Evolutionary conservation across 2,888 invertebrate species (phyloP), one percentile per base, ranked within the genome.

Genomic region (Cordilura impudica): DNA sequence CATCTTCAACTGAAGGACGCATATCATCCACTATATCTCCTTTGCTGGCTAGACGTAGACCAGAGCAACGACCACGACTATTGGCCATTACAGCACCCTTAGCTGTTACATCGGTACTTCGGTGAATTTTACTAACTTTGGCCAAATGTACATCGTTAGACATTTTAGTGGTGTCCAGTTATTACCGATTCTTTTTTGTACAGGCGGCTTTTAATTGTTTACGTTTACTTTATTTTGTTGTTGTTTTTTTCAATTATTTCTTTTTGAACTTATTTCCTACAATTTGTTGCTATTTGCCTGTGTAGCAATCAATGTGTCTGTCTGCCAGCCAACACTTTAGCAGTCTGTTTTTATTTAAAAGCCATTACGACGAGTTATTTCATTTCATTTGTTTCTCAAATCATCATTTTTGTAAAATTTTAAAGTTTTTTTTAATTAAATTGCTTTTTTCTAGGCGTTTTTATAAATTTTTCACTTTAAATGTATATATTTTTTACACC

Each of bases 111-210:
- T 81, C 78, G 7, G 71, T 54, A 56, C 81, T 81, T 19, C 79
- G 79, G 16, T 82, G 79, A 35, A 87, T 88, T 73, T 84, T 87
- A 67, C 86, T 86, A 12, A 88, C 86, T 56, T 86, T 85, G n/a
- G 87, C 88, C 43, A 88, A 74, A 81, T 87, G 87, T 39, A 87
- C 87, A 83, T 88, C 88, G 73, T 87, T 87, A 18, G 87, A 86
- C 87, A 87, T 87, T 58, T 63, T 81, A 47, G 16, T 58, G 16
- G 12, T 56, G 14, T n/a, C n/a, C n/a, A n/a, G n/a, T 21, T 51
- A 39, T 63, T 54, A 43, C 18, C 14, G 26, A 29, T 51, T 47
- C 18, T 19, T 3, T 43, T 54, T 21, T 65, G 4, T 61, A 54
- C 26, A 47, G 43, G 70, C 60, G 71, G 71, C 63, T 71, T 75